Conservation (phyloP, 2,113 vertebrate genomes). For the Strix aluco region DNA sequence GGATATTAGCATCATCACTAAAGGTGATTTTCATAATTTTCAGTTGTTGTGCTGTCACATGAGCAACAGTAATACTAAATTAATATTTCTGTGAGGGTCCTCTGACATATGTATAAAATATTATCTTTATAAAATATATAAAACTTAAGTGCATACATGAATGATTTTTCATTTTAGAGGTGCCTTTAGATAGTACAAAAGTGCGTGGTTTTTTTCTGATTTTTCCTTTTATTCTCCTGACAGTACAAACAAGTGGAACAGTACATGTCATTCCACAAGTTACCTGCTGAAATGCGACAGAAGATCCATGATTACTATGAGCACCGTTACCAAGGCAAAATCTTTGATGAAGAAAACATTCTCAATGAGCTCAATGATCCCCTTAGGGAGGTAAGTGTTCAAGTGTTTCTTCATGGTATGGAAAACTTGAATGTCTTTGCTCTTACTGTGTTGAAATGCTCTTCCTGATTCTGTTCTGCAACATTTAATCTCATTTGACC, state of each 20-base stretch:
- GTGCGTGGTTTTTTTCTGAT: neutral
- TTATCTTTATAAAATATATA: neutral
- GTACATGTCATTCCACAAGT: conserved; percentile 99
- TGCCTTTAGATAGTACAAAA: neutral
- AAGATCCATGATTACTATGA: conserved; percentile 99
- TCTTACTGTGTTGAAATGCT: neutral
- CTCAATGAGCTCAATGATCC: conserved; percentile 97
- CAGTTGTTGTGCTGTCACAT: neutral
- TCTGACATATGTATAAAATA: neutral
- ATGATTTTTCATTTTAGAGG: neutral
- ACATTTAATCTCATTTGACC: neutral
- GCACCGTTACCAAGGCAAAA: conserved; percentile 98
- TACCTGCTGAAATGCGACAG: conserved; percentile 97
- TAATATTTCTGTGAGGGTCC: neutral
- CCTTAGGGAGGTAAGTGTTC: conserved; percentile 88
- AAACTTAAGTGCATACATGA: neutral
- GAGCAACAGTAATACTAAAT: neutral
- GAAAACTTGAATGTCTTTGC: neutral
- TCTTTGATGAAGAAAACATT: conserved; percentile 98
- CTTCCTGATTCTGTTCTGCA: neutral
- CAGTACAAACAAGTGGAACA: conserved; percentile 99
- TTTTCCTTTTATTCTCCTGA: conserved; percentile 33
- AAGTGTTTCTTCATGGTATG: neutral
- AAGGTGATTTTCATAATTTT: neutral
- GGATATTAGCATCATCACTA: neutral